Evolutionary conservation across 2,797 vertebrate genomes (phyloP), one percentile per base, ranked within the genome.

Genomic region (Platalea minor): DNA sequence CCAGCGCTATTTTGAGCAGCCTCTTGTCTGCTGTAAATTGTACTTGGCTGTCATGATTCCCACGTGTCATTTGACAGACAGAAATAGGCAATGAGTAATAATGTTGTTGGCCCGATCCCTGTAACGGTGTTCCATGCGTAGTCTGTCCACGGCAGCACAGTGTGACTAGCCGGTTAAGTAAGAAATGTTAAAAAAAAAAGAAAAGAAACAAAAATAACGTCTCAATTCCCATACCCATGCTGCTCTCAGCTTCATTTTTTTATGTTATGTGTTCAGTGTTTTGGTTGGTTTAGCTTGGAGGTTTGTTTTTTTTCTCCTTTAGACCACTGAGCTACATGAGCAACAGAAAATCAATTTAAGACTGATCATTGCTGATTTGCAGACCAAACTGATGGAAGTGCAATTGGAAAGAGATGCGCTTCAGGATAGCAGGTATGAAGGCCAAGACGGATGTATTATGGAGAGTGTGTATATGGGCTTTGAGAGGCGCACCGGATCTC

Each of bases 361-460:
- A n/a, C 89, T 97, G 51, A 95, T 98, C 37, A 91, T 98, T 61
- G 75, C 97, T 61, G 97, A 98, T 51, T 92, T 99, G 80, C 97
- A 99, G 88, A 96, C 95, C 53, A 98, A 98, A 93, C 93, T 98
- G 91, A 97, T 98, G 76, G 96, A 98, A 91, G 94, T 97, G 61
- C 97, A 98, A 48, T 91, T 96, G 93, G 98, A 98, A 95, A 98
- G 96, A 95, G 97, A 98, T 5, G 77, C 33, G 3, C 79, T 98
- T 90, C 94, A 96, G 70, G 97, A 98, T 61, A 96, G 98, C 67
- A 99, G 99, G 98, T 99, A 64, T 33, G 82, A 72, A 48, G 56
- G 20, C 11, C 29, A 57, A 45, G 35, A 15, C 5, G 51, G 4
- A 6, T 46, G 13, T 37, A 3, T 45, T 37, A 1, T 25, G 9